phyloP scores from a whole-genome alignment of 2,888 invertebrate species.

The Thera obeliscata region DNA sequence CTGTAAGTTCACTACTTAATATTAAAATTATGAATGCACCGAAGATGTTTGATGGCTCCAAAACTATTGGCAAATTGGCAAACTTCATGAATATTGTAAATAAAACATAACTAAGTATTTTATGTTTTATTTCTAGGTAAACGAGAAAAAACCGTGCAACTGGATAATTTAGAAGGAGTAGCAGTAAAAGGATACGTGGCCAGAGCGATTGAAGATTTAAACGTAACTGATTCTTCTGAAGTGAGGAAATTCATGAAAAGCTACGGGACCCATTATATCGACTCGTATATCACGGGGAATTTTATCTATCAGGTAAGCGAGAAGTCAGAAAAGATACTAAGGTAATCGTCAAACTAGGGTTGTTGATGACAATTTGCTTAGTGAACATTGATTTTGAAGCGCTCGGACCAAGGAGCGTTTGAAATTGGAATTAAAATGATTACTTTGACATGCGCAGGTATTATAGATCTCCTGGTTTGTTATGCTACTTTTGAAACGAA shows the following conservation, averaged over 20 bases:
- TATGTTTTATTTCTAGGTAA: constrained; percentile 64
- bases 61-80: too few relatives aligned
- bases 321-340: too few relatives aligned
- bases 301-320: constrained; percentile 90
- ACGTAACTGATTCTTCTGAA: constrained; percentile 87
- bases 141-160: constrained; percentile 87
- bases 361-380: too few relatives aligned
- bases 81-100: too few relatives aligned
- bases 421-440: not conserved
- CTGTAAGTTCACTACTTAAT: too few relatives aligned
- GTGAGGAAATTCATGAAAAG: constrained; percentile 91
- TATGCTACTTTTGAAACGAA: not conserved
- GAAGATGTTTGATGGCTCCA: too few relatives aligned
- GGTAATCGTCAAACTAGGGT: too few relatives aligned
- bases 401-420: too few relatives aligned
- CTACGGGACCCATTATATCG: constrained; percentile 94
- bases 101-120: not conserved
- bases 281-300: constrained; percentile 93
- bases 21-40: too few relatives aligned
- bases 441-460: too few relatives aligned
- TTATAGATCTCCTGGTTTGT: not conserved
- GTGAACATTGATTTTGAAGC: too few relatives aligned
- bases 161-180: constrained; percentile 85
- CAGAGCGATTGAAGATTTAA: constrained; percentile 86
- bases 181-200: constrained; percentile 87